These are phyloP conservation scores for Aphis craccivora DNA, from an alignment of 1,140 invertebrate genomes.

Conservation along the genomic window DNA sequence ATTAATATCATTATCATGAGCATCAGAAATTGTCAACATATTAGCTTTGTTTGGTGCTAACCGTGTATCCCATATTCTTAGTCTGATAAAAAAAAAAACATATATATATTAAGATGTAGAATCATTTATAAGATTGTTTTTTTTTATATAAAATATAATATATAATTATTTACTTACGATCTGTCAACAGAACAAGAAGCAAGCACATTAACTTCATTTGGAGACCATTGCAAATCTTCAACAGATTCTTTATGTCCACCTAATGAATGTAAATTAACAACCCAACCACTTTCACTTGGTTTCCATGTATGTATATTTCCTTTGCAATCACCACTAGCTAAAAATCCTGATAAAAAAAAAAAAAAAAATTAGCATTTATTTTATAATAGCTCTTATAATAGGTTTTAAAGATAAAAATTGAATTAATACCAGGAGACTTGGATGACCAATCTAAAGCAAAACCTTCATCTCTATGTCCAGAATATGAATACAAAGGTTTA, in stretches of 20 bases:
- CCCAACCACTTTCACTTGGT: slow-evolving; percentile 79
- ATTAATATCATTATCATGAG: slow-evolving; percentile 94
- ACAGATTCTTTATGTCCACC: slow-evolving; percentile 90
- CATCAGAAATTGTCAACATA: slow-evolving; percentile 86
- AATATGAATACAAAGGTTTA: slow-evolving; percentile 85
- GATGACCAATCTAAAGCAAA: slow-evolving; percentile 94
- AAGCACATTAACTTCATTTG: slow-evolving; percentile 91
- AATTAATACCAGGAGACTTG: slow-evolving; percentile 72
- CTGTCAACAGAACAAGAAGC: slow-evolving; percentile 96
- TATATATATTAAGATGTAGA: slow-evolving; percentile 54
- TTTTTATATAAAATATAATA: background rate
- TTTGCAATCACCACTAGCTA: slow-evolving; percentile 90
- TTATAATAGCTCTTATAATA: too few species aligned
- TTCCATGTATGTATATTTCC: slow-evolving; percentile 94
- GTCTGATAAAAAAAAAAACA: slow-evolving; percentile 66
- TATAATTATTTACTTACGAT: slow-evolving; percentile 65
- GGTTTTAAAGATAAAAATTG: background rate
- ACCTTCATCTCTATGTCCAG: slow-evolving; percentile 91
- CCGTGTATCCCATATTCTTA: slow-evolving; percentile 90
- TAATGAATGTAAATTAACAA: slow-evolving; percentile 87
- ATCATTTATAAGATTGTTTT: slow-evolving; percentile 7
- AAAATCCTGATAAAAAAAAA: slow-evolving; percentile 67
- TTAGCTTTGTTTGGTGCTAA: slow-evolving; percentile 85
- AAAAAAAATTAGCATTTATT: background rate
- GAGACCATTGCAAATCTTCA: slow-evolving; percentile 99